Conservation (phyloP, 2,113 vertebrate genomes). For the Macrotis lagotis region DNA sequence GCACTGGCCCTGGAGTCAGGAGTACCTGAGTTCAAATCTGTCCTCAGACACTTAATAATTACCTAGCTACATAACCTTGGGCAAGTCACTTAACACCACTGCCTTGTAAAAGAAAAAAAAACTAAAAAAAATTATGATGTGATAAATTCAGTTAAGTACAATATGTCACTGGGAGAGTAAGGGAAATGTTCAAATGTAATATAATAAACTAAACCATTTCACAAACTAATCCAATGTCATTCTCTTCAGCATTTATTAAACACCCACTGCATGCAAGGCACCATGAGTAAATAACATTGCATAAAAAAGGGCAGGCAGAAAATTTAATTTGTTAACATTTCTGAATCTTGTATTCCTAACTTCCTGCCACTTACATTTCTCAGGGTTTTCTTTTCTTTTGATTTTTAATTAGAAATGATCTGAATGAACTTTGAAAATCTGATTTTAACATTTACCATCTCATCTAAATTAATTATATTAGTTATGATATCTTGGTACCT, state of each 20-base stretch:
- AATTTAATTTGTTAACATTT: not conserved
- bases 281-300: not conserved
- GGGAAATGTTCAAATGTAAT: not conserved
- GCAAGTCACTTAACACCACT: too few relatives aligned
- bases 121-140: too few relatives aligned
- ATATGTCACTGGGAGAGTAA: not conserved
- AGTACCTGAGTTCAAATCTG: too few relatives aligned
- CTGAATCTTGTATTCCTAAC: not conserved
- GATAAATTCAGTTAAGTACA: conserved; percentile 27
- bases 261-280: not conserved
- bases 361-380: not conserved
- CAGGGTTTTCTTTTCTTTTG: not conserved
- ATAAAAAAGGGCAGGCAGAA: not conserved
- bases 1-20: too few relatives aligned
- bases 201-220: conserved; percentile 19
- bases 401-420: not conserved
- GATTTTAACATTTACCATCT: not conserved
- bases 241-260: not conserved
- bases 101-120: too few relatives aligned
- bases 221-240: not conserved
- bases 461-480: conserved; percentile 2
- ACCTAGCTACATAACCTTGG: too few relatives aligned
- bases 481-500: not conserved
- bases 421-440: not conserved
- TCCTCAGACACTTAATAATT: too few relatives aligned